Evolutionary conservation across 2,113 vertebrate species (phyloP).

Genomic region (Propithecus coquereli): DNA sequence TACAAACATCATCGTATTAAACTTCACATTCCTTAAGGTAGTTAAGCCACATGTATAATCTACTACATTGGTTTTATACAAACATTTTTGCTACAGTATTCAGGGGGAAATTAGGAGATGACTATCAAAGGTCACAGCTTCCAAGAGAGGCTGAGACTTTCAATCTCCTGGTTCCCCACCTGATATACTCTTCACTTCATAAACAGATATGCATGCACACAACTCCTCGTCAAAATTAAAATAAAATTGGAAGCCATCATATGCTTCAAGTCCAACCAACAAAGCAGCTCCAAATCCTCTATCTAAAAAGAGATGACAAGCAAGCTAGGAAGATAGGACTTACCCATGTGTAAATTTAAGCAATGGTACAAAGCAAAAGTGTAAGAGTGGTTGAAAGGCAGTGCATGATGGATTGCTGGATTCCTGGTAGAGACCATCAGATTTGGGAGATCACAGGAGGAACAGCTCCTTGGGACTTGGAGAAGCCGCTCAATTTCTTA

Average conservation of each 20-base stretch:
- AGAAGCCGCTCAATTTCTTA: background rate
- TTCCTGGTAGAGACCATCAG: background rate
- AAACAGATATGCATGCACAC: background rate
- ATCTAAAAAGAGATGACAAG: background rate
- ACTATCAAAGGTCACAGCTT: background rate
- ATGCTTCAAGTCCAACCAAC: background rate
- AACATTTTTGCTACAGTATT: background rate
- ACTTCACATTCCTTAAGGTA: background rate
- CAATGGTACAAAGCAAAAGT: background rate
- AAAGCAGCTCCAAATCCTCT: background rate
- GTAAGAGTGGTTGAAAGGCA: background rate
- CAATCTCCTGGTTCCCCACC: background rate
- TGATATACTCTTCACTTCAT: background rate
- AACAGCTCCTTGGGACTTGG: background rate
- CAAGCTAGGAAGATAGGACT: background rate
- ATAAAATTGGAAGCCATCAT: background rate
- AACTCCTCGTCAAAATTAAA: slow-evolving; percentile 2
- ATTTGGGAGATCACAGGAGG: background rate
- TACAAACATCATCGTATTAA: slow-evolving; percentile 12
- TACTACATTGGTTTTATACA: background rate
- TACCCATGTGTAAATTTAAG: background rate
- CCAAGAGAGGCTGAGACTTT: background rate
- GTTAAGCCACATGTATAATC: slow-evolving; percentile 3
- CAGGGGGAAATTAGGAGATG: background rate
- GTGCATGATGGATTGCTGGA: background rate